These are phyloP conservation scores for Volucella bombylans DNA, from an alignment of 2,888 invertebrate species.

Conservation along the genomic window DNA sequence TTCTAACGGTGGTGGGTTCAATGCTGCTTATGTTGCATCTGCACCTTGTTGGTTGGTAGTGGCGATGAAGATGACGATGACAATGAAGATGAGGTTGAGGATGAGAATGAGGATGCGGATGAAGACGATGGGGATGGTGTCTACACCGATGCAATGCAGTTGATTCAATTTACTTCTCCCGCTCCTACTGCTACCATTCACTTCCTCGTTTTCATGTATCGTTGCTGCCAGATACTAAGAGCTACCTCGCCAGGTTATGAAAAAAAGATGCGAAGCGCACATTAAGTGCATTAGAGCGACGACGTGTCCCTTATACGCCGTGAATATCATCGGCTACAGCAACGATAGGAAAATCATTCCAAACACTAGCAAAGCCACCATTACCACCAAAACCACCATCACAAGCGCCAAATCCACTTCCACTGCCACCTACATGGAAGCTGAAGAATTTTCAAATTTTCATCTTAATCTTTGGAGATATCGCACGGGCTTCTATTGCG, in stretches of 20 bases:
- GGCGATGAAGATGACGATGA: slow-evolving; percentile 49
- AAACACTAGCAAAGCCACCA: not conserved
- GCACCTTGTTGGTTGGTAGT: slow-evolving; percentile 45
- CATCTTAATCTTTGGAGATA: slow-evolving; percentile 72
- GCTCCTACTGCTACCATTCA: slow-evolving; percentile 53
- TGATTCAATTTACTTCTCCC: slow-evolving; percentile 60
- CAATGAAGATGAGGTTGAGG: slow-evolving; percentile 6
- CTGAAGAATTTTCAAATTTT: slow-evolving; percentile 70
- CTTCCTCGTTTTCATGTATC: slow-evolving; percentile 62
- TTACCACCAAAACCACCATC: slow-evolving; percentile 4
- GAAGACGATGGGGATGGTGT: slow-evolving; percentile 23
- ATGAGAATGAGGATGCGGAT: slow-evolving; percentile 37
- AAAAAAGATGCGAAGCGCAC: slow-evolving; percentile 71
- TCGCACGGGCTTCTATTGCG: slow-evolving; percentile 60
- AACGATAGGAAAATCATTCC: slow-evolving; percentile 17
- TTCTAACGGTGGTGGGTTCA: slow-evolving; percentile 66
- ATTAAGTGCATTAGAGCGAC: slow-evolving; percentile 74
- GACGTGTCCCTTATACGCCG: slow-evolving; percentile 63
- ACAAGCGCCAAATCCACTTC: slow-evolving; percentile 18
- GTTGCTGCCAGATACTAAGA: not conserved
- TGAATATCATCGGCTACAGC: slow-evolving; percentile 25
- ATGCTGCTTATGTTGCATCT: not conserved
- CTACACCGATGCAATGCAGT: slow-evolving; percentile 51
- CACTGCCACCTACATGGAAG: slow-evolving; percentile 69
- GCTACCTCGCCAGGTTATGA: slow-evolving; percentile 45